These are phyloP conservation scores for Microctenopoma stevenorrisi DNA, from an alignment of 2,797 vertebrate species.

Conservation along the genomic window DNA sequence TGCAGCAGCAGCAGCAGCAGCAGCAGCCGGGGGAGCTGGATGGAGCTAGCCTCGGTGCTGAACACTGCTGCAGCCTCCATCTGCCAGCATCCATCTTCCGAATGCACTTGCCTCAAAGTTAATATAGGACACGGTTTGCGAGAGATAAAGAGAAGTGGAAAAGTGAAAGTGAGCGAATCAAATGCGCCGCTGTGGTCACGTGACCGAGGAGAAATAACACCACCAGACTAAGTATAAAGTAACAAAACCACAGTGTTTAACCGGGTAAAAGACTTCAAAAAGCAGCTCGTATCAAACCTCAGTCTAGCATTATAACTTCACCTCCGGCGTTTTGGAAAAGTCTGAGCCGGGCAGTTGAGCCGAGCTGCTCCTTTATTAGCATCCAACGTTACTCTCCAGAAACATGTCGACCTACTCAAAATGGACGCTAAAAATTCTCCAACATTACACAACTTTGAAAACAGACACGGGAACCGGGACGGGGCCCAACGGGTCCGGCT, in stretches of 20 bases:
- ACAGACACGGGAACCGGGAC: constrained; percentile 25
- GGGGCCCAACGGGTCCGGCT: neutral
- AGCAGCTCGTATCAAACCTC: fast-evolving
- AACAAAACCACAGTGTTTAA: constrained; percentile 66
- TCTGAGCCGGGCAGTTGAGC: constrained; percentile 47
- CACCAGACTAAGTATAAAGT: constrained; percentile 79
- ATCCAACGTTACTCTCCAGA: constrained; percentile 81
- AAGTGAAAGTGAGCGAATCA: constrained; percentile 87
- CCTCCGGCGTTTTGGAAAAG: constrained; percentile 28
- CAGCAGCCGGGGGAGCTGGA: constrained; percentile 25
- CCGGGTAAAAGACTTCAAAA: constrained; percentile 23
- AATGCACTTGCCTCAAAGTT: constrained; percentile 43
- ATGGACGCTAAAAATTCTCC: constrained; percentile 90
- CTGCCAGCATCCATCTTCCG: constrained; percentile 19
- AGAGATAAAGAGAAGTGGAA: constrained; percentile 45
- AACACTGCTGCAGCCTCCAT: constrained; percentile 52
- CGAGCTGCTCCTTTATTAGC: constrained; percentile 63
- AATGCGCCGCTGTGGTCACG: constrained; percentile 81
- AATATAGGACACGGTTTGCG: constrained; percentile 42
- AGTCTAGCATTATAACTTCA: constrained; percentile 12
- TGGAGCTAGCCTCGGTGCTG: constrained; percentile 90
- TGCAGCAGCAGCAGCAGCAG: constrained; percentile 19
- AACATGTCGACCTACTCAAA: constrained; percentile 95
- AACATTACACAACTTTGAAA: constrained; percentile 81
- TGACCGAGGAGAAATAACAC: constrained; percentile 83